Evolutionary conservation across 2,797 vertebrate species (phyloP).

Genomic region (Anas bernieri): DNA sequence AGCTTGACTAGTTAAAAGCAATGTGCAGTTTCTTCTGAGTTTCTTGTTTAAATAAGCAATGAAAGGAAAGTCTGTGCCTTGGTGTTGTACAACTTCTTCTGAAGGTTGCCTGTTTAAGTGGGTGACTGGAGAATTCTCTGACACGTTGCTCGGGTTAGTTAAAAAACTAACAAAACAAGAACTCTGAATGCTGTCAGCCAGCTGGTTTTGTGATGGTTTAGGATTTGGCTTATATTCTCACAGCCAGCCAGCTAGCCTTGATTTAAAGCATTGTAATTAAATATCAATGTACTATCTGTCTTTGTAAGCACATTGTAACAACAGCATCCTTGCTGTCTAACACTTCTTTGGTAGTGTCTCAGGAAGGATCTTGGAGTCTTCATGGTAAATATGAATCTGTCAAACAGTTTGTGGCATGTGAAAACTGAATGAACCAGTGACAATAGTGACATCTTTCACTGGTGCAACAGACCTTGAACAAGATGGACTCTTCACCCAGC

Average conservation of each 20-base stretch:
- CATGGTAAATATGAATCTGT: not conserved
- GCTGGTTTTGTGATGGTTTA: slow-evolving; percentile 10
- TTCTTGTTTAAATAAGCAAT: slow-evolving; percentile 56
- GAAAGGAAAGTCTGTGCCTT: not conserved
- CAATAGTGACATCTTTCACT: not conserved
- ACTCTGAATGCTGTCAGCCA: slow-evolving; percentile 10
- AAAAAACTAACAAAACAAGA: slow-evolving; percentile 3
- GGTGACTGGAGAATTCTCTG: slow-evolving; percentile 18
- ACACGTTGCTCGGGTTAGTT: not conserved
- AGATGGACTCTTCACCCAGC: not conserved
- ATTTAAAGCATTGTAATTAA: slow-evolving; percentile 24
- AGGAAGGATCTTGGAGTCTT: not conserved
- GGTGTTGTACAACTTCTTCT: slow-evolving; percentile 52
- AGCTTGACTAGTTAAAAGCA: slow-evolving; percentile 72
- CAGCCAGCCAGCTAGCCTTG: not conserved
- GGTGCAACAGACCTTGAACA: not conserved
- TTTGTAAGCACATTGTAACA: not conserved
- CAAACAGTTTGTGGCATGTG: not conserved
- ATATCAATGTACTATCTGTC: not conserved
- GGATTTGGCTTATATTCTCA: not conserved
- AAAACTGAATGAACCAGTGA: not conserved
- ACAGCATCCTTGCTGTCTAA: not conserved
- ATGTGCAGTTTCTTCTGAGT: slow-evolving; percentile 59
- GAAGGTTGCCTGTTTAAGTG: slow-evolving; percentile 59
- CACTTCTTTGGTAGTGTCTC: not conserved